Base-by-base conservation (phyloP, 2,797 vertebrate species). In the Mallotus villosus region DNA sequence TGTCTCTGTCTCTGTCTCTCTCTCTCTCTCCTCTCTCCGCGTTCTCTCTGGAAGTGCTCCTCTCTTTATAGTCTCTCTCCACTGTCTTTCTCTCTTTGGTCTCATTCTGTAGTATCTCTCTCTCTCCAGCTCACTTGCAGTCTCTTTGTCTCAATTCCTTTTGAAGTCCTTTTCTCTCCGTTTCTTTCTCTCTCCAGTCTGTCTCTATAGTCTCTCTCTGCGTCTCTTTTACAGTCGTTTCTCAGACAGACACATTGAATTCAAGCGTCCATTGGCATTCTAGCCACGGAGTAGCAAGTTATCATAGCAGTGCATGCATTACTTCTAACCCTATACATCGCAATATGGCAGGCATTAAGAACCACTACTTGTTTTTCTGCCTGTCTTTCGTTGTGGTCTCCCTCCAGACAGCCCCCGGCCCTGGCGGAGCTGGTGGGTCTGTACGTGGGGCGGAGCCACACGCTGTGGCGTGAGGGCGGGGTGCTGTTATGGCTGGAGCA, bases 401-500 rank as follows among this genome's bases (percentile, higher is more conserved):
- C 68, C n/a, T 81, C 2, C 32, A 98, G 97, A 84, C 96, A 97
- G 82, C 91, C 93, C 0, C 92, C 94, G 0, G 96, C 96, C 29
- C 87, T 99, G 84, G 92, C 90, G 73, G 96, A 98, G 90, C 90
- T 99, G 88, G 93, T 93, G 0, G 87, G 91, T 51, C 92, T 99
- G 25, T 99, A 96, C 63, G 90, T 97, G 8, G 97, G 95, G 70
- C 93, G 98, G 79, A 94, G 92, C 0, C 94, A 92, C 65, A 80
- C 74, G 69, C 87, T 99, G 68, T 99, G 97, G 98, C 97, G 95
- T 85, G 97, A 98, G 29, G 89, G 93, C 0, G 83, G 90, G 0
- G 90, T 95, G 66, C 94, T 99, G 93, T 90, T 93, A 25, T 99
- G 98, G 98, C 83, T 99, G 87, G 97, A 99, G 81, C 91, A 94